A percentile compares a stretch with the other conserved stretches of the same genome.
phyloP scores from a whole-genome alignment of 2,888 invertebrate species.

The Augiades crinisus region DNA sequence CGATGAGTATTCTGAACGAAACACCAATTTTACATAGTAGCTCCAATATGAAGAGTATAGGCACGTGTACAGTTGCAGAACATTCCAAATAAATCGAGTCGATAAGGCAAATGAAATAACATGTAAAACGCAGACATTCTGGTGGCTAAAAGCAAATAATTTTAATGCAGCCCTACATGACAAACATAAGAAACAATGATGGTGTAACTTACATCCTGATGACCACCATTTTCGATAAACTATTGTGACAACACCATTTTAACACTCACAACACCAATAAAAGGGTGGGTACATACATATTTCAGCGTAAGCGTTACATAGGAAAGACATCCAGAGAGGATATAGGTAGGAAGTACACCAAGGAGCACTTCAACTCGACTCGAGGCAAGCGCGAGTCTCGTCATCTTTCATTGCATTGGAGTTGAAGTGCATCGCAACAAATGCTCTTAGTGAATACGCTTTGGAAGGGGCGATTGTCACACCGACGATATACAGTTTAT shows the following conservation, averaged over 20 bases:
- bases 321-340: slow-evolving; percentile 48
- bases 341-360: slow-evolving; percentile 36
- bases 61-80: slow-evolving; percentile 34
- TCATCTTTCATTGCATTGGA: slow-evolving; percentile 30
- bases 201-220: slow-evolving; percentile 40
- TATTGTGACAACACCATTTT: slow-evolving; percentile 44
- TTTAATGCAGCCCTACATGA: slow-evolving; percentile 43
- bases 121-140: background rate
- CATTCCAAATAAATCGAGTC: slow-evolving; percentile 40
- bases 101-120: slow-evolving; percentile 40
- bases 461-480: slow-evolving; percentile 75
- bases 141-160: slow-evolving; percentile 47
- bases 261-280: slow-evolving; percentile 65
- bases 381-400: background rate
- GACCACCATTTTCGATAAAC: slow-evolving; percentile 67
- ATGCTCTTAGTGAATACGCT: slow-evolving; percentile 61
- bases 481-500: slow-evolving; percentile 54
- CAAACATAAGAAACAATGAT: slow-evolving; percentile 39
- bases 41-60: slow-evolving; percentile 44
- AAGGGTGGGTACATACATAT: slow-evolving; percentile 48
- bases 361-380: slow-evolving; percentile 38
- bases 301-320: slow-evolving; percentile 64
- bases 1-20: slow-evolving; percentile 55
- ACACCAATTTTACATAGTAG: slow-evolving; percentile 62
- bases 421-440: slow-evolving; percentile 53